Conservation (phyloP, 2,797 vertebrate species). For the Pampus argenteus region DNA sequence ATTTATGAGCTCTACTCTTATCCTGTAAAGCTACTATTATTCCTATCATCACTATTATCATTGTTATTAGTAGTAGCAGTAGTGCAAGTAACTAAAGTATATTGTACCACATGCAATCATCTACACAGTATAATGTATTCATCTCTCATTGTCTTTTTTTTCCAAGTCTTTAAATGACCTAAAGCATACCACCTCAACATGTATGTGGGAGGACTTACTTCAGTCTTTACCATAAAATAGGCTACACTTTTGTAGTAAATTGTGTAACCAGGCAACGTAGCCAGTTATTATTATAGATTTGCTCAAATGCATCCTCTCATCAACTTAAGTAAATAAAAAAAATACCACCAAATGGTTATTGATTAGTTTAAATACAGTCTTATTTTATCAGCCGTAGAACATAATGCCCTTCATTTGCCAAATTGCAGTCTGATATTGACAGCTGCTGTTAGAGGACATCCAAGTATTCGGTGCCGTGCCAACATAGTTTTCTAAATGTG, state of each 20-base stretch:
- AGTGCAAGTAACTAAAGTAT: not conserved
- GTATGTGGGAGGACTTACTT: slow-evolving; percentile 17
- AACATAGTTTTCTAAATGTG: slow-evolving; percentile 23
- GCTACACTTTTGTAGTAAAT: slow-evolving; percentile 24
- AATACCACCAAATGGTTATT: slow-evolving; percentile 58
- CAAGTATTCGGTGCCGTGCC: slow-evolving; percentile 27
- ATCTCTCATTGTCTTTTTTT: not conserved
- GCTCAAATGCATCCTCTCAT: slow-evolving; percentile 44
- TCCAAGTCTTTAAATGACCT: not conserved
- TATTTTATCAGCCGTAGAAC: slow-evolving; percentile 44
- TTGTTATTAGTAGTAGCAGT: not conserved
- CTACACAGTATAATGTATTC: not conserved
- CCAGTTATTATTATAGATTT: slow-evolving; percentile 16
- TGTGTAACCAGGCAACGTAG: slow-evolving; percentile 25
- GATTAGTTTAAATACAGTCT: slow-evolving; percentile 51
- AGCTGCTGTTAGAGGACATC: slow-evolving; percentile 54
- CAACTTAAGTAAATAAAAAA: slow-evolving; percentile 44
- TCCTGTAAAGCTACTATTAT: too few relatives aligned
- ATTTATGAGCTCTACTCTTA: not conserved
- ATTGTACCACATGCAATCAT: not conserved
- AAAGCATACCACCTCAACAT: slow-evolving; percentile 4
- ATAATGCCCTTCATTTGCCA: slow-evolving; percentile 59
- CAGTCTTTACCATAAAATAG: slow-evolving; percentile 23
- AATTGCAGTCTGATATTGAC: slow-evolving; percentile 62
- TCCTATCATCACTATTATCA: not conserved